phyloP scores from a whole-genome alignment of 2,113 vertebrate genomes.

The Brachirus orientalis region DNA sequence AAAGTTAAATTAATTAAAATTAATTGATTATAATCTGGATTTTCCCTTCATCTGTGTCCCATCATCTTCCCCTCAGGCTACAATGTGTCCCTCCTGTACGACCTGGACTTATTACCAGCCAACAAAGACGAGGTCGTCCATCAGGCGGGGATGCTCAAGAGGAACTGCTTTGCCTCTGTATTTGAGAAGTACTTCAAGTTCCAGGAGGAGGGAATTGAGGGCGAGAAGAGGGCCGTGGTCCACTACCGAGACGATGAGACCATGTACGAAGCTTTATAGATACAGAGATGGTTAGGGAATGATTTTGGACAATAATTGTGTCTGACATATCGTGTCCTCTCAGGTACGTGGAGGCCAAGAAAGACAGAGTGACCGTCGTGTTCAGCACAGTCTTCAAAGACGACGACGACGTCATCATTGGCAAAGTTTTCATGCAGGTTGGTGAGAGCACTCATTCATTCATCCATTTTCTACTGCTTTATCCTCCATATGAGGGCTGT shows the following conservation, averaged over 20 bases:
- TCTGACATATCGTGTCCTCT: neutral
- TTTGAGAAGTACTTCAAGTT: constrained; percentile 99
- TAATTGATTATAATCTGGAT: neutral
- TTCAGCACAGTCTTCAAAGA: constrained; percentile 99
- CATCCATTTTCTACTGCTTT: no score
- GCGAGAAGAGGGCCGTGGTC: constrained; percentile 94
- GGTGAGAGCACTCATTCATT: neutral
- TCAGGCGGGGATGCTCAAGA: constrained; percentile 95
- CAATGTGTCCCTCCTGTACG: constrained; percentile 76
- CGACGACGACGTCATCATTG: constrained; percentile 97
- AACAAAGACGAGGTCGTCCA: constrained; percentile 91
- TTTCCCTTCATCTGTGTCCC: neutral
- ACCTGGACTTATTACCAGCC: constrained; percentile 91
- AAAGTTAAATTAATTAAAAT: no score
- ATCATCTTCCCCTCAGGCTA: constrained; percentile 48
- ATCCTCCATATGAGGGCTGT: no score
- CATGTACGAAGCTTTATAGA: constrained; percentile 82
- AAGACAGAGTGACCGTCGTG: constrained; percentile 97
- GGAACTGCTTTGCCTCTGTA: constrained; percentile 98
- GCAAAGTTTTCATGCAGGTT: constrained; percentile 99
- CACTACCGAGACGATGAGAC: constrained; percentile 99
- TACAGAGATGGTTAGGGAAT: neutral
- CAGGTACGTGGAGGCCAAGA: constrained; percentile 98
- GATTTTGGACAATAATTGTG: neutral
- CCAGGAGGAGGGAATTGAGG: constrained; percentile 96